Base-by-base conservation (phyloP, 2,113 vertebrate genomes). In the Xenopus laevis region DNA sequence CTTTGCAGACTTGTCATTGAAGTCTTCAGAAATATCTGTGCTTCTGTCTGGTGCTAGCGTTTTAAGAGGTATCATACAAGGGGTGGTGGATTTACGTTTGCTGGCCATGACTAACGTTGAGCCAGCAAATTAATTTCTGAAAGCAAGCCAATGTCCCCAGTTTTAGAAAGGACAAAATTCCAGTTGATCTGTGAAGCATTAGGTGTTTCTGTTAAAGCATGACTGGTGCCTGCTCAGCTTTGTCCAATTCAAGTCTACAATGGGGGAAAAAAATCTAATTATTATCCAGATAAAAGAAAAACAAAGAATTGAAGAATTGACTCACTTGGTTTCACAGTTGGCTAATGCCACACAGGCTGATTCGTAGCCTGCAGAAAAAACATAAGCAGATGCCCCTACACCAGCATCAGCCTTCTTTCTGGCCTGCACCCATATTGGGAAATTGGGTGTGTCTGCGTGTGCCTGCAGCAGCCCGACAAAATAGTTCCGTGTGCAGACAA, bases 1-100 rank as follows among this genome's bases (percentile, higher is more conserved):
- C 47, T 84, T 79, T 47, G 82, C 84, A 0, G 79, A 73, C 69
- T 83, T 84, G 86, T 87, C 87, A 0, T 10, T 79, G 58, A 65
- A 63, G 12, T 78, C 70, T 74, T 80, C 84, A 0, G 52, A 79
- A 69, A 91, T 71, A 10, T 91, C 92, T 44, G 71, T 80, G 2
- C 90, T 85, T 0, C 83, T 70, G 16, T 92, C 94, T 78, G 88
- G 80, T 4, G 87, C 91, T 79, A 91, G 80, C 0, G 89, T 83
- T 86, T 98, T 98, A 59, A 94, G 87, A 0, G 97, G 97, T 85
- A 99, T 99, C 97, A 99, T 99, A 80, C 97, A 99, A 1, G 97
- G 97, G 13, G 89, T 94, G 13, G 95, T 95, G 16, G 96, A 98
- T 85, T 99, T 99, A 84, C 97, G 92, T 85, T 98, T 98, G 90